Evolutionary conservation across 2,113 vertebrate species (phyloP), one percentile per base, ranked within the genome.

Genomic region (Catharus bicknelli): DNA sequence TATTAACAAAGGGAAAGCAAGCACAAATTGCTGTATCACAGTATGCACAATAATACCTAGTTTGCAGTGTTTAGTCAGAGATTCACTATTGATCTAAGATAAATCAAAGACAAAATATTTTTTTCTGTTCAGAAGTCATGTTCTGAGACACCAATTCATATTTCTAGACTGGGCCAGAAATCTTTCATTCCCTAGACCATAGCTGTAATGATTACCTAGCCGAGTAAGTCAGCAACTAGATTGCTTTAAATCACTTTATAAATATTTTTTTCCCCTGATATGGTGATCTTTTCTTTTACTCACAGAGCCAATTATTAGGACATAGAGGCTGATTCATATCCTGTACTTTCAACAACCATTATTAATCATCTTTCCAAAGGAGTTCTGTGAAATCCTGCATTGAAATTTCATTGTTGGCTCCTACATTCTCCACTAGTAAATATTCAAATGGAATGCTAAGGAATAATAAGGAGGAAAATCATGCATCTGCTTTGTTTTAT

Each of bases 331-430:
- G 95, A 97, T 96, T 97, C 97, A 95, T 92, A 83, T 94, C 90
- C 86, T 95, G 91, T 93, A 77, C 75, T 94, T 95, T 85, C 55
- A 93, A 77, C 40, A 93, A 62, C 25, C 11, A 53, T 94, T 91
- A 96, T 97, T 95, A 96, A 97, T 96, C 94, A 93, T 80, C 72
- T 86, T 86, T 95, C 77, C 63, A 83, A 90, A 91, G 76, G 70
- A 66, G 10, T 76, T 74, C 55, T 89, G 85, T 82, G 90, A 91
- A 95, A 90, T 66, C 36, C 32, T 86, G 38, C 21, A 7, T 20
- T 86, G 64, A 94, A 94, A 95, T 74, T 70, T 80, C 5, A 4
- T 75, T 81, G 23, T 74, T 62, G 80, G 57, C 47, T 90, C 34
- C 90, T 76, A 61, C 47, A 88, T 94, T 84, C 54, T 87, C 40